These are phyloP conservation scores for Diachasmimorpha longicaudata DNA, from an alignment of 1,140 invertebrate species.

Conservation along the genomic window DNA sequence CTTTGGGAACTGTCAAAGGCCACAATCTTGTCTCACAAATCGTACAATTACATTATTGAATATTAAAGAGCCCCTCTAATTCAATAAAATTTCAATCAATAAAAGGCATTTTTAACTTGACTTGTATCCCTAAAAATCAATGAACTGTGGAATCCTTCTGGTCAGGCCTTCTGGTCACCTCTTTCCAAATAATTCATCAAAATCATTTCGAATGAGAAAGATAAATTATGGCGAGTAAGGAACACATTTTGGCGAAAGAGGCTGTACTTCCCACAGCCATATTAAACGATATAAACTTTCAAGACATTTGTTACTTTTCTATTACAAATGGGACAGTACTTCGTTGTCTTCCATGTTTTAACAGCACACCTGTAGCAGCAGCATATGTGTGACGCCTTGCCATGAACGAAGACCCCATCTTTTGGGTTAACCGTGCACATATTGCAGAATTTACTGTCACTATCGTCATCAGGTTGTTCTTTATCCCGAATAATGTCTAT, in stretches of 20 bases:
- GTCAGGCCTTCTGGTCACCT: too few relatives aligned
- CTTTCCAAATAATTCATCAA: background rate
- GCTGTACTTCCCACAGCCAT: background rate
- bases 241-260: conserved; percentile 5
- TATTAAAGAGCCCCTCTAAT: too few relatives aligned
- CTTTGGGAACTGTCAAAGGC: too few relatives aligned
- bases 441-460: conserved; percentile 63
- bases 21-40: too few relatives aligned
- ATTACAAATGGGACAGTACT: conserved; percentile 72
- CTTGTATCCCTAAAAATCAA: too few relatives aligned
- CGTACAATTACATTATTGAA: too few relatives aligned
- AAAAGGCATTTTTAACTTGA: too few relatives aligned
- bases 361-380: conserved; percentile 74
- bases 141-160: too few relatives aligned
- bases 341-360: conserved; percentile 67
- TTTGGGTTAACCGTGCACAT: conserved; percentile 68
- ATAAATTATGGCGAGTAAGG: background rate
- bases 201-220: background rate
- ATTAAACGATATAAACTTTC: conserved; percentile 60
- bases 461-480: conserved; percentile 18
- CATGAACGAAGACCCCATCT: conserved; percentile 71
- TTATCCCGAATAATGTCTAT: background rate
- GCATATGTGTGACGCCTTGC: conserved; percentile 68
- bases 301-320: conserved; percentile 70
- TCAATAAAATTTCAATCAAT: too few relatives aligned